phyloP scores from a whole-genome alignment of 2,888 invertebrate genomes.

The Prosopocoilus inquinatus region DNA sequence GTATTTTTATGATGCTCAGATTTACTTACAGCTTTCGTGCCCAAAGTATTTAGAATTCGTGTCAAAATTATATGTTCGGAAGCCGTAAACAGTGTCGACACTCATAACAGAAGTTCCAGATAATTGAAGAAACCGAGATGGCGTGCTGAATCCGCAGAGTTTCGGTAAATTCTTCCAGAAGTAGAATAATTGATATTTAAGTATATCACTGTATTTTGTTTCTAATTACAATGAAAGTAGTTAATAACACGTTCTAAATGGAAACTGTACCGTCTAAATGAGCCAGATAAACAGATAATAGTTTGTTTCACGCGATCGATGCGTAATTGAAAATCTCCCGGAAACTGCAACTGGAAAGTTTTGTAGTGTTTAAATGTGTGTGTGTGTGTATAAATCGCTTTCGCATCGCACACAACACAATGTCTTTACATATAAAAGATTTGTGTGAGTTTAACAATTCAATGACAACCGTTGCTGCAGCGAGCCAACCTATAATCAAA shows the following conservation, averaged over 20 bases:
- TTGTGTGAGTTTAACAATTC: constrained; percentile 16
- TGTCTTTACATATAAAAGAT: constrained; percentile 13
- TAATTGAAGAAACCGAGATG: constrained; percentile 21
- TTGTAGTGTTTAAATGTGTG: too few relatives aligned
- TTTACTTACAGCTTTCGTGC: constrained; percentile 21
- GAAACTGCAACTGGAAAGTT: too few relatives aligned
- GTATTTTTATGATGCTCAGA: background rate
- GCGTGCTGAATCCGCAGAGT: constrained; percentile 23
- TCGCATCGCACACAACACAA: constrained; percentile 15
- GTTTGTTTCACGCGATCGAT: background rate
- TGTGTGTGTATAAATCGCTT: background rate
- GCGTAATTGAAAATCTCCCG: too few relatives aligned
- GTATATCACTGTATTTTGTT: too few relatives aligned
- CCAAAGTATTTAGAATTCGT: constrained; percentile 26
- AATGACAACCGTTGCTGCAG: constrained; percentile 17
- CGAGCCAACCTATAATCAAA: constrained; percentile 23
- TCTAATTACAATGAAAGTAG: too few relatives aligned
- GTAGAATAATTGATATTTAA: constrained; percentile 25
- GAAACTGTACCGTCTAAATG: too few relatives aligned
- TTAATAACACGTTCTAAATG: too few relatives aligned
- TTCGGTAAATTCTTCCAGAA: constrained; percentile 23
- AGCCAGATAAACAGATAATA: background rate
- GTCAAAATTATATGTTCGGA: constrained; percentile 31
- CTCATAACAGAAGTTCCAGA: constrained; percentile 25
- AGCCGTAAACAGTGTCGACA: constrained; percentile 32